Base-by-base conservation (phyloP, 2,888 invertebrate species). In the Glaucopsyche alexis region DNA sequence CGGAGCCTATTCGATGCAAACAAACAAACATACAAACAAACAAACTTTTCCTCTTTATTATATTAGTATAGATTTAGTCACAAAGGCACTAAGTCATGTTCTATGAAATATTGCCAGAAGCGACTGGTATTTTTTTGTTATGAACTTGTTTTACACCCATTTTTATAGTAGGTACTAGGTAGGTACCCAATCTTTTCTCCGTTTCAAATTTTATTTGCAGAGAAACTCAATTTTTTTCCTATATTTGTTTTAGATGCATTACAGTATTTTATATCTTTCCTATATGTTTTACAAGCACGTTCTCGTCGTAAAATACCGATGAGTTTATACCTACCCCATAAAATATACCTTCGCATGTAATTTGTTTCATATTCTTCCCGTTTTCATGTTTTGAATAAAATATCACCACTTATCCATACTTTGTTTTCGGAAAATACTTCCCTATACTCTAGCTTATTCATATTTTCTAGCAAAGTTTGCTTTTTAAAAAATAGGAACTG, bases 321-420 rank as follows among this genome's bases (percentile, higher is more conserved):
- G 50, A n/a, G 29, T 2, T 2, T 2, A 1, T 1, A 29, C 29
- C 29, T n/a, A 16, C 8, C 55, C 9, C 19, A 55, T 55, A 55
- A 60, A 60, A 60, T 60, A 60, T 60, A 60, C 60, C 13, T 60
- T 29, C 29, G 29, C 55, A 55, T 60, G 60, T 60, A 60, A 60
- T 60, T 60, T 60, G 60, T 29, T 19, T 9, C 55, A 19, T 19
- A 19, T 55, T 19, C 13, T 14, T 60, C 13, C 60, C 60, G 60
- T 60, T 29, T 60, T 60, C 60, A 60, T 38, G 60, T 29, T 60
- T 60, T 60, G 60, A 29, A 60, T 60, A 60, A 60, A 60, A 60
- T 60, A 60, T 60, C 29, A 60, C 29, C 60, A 38, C 60, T 60
- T 60, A 14, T 47, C 47, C 47, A 47, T 47, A 47, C 5, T 29